Conservation (phyloP, 2,888 invertebrate species). For the Dione vanillae region DNA sequence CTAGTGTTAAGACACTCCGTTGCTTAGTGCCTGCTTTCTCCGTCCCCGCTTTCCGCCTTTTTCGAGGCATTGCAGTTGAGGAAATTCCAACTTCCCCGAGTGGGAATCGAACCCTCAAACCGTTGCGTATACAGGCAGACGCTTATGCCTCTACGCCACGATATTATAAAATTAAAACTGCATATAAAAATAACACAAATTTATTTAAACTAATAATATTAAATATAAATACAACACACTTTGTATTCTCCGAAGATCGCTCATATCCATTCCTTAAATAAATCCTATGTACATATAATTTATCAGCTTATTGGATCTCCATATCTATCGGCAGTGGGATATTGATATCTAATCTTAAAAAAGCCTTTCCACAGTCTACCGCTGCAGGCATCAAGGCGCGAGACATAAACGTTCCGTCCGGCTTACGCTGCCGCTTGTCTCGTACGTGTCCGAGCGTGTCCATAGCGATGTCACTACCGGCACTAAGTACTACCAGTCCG, state of each 20-base stretch:
- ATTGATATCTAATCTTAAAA: conserved; percentile 23
- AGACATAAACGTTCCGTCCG: conserved; percentile 42
- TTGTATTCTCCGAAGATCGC: background rate
- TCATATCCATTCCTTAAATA: background rate
- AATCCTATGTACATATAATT: background rate
- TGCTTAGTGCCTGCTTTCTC: no score
- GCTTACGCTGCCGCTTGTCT: conserved; percentile 41
- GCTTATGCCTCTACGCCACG: no score
- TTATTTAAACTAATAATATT: no score
- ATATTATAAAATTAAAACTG: no score
- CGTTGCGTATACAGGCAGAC: no score
- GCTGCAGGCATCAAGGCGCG: conserved; percentile 39
- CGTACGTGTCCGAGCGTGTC: conserved; percentile 37
- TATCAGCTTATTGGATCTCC: background rate
- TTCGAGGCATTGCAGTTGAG: no score
- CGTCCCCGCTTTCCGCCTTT: no score
- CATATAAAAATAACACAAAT: no score
- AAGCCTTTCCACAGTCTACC: conserved; percentile 24
- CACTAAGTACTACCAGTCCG: background rate
- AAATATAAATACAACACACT: no score
- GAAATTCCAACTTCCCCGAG: no score
- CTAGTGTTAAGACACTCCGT: no score
- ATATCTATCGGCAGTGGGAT: background rate
- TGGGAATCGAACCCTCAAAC: no score
- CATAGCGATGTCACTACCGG: conserved; percentile 19